These are phyloP conservation scores for Alviniconcha strummeri DNA, from an alignment of 2,888 invertebrate species.

Conservation along the genomic window DNA sequence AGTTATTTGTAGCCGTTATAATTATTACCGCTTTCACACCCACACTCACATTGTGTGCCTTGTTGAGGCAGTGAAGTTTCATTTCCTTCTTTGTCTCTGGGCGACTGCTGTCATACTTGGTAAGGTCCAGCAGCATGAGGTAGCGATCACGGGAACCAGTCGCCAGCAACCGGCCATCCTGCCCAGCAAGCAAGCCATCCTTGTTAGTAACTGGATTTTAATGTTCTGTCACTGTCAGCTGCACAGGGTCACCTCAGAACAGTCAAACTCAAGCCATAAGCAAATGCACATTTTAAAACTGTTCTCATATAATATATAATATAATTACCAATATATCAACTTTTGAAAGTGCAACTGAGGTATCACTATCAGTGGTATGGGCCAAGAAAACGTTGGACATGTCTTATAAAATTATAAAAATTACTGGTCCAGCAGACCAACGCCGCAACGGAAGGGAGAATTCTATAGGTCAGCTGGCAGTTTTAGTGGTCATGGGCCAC, in stretches of 20 bases:
- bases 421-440: too few species aligned
- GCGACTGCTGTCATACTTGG: constrained; percentile 52
- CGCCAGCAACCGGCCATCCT: constrained; percentile 62
- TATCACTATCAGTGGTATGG: too few species aligned
- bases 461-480: too few species aligned
- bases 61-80: constrained; percentile 49
- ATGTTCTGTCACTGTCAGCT: background rate
- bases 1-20: too few species aligned
- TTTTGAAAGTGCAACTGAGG: background rate
- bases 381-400: too few species aligned
- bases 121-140: constrained; percentile 64
- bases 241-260: background rate
- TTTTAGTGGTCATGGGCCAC: too few species aligned
- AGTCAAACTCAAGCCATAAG: background rate
- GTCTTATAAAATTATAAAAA: too few species aligned
- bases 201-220: background rate
- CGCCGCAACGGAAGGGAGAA: too few species aligned
- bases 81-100: constrained; percentile 48
- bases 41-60: constrained; percentile 62
- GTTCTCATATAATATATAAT: background rate
- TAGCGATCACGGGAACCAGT: constrained; percentile 67
- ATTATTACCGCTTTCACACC: too few species aligned
- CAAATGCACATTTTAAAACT: background rate
- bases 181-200: constrained; percentile 26
- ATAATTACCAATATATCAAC: background rate